Conservation (phyloP, 2,113 vertebrate genomes). For the Nematolebias whitei region DNA sequence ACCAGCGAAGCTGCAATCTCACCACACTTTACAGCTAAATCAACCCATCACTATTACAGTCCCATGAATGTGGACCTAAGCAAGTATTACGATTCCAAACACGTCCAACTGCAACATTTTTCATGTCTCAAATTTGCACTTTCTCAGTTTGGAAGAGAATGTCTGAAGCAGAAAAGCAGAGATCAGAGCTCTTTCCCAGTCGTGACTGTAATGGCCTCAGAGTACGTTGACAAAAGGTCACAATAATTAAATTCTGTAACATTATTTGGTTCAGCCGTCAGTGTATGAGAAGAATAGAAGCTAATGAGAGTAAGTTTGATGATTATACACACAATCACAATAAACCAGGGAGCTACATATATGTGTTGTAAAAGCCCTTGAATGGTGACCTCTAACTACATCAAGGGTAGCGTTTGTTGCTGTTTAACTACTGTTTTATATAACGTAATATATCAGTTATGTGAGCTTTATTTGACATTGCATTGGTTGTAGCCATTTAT, state of each 20-base stretch:
- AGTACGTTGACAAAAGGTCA: slow-evolving; percentile 70
- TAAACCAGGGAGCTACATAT: slow-evolving; percentile 14
- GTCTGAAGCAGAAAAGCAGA: slow-evolving; percentile 44
- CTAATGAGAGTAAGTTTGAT: slow-evolving; percentile 65
- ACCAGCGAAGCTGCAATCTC: slow-evolving; percentile 22
- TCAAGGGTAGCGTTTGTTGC: slow-evolving; percentile 40
- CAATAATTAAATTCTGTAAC: slow-evolving; percentile 74
- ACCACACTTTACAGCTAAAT: slow-evolving; percentile 17
- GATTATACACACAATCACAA: slow-evolving; percentile 40
- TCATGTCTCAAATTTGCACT: slow-evolving; percentile 42
- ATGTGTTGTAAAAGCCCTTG: slow-evolving; percentile 37
- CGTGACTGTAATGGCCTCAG: slow-evolving; percentile 36
- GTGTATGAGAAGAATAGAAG: slow-evolving; percentile 50
- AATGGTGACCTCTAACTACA: slow-evolving; percentile 60
- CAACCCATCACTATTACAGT: slow-evolving; percentile 16
- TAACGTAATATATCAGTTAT: slow-evolving; percentile 3
- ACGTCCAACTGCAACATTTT: slow-evolving; percentile 45
- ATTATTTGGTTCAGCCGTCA: slow-evolving; percentile 70
- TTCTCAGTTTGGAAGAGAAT: slow-evolving; percentile 38
- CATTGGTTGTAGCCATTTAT: neutral
- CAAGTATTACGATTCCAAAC: slow-evolving; percentile 41
- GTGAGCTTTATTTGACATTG: slow-evolving; percentile 14
- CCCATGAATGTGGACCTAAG: slow-evolving; percentile 25
- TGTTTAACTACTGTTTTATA: slow-evolving; percentile 29
- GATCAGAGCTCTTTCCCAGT: slow-evolving; percentile 41